Percentiles rank a stretch among this genome's conserved stretches.
These are phyloP conservation scores for Tetraodon nigroviridis DNA, from an alignment of 2,113 vertebrate species.

Conservation along the genomic window DNA sequence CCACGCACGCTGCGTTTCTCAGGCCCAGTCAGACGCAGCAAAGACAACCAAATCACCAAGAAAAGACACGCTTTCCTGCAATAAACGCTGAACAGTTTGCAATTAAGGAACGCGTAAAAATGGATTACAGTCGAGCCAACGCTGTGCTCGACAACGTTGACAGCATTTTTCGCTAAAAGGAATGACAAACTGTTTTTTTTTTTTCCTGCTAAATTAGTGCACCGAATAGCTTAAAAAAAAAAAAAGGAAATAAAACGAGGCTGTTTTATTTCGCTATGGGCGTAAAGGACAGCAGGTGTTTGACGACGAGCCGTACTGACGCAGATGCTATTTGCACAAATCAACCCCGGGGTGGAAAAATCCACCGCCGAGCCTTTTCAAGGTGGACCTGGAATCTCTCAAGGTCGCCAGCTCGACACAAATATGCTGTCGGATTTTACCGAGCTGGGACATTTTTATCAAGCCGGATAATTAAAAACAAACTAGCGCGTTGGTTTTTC, in stretches of 20 bases:
- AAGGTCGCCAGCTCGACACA: no score
- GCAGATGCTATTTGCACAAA: conserved; percentile 44
- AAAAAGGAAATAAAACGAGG: no score
- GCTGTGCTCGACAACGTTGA: no score
- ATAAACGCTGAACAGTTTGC: no score
- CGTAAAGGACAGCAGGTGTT: background rate
- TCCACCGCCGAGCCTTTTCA: background rate
- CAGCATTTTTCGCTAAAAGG: background rate
- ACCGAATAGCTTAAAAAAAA: no score
- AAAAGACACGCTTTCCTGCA: background rate
- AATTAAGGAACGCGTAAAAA: background rate
- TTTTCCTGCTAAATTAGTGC: no score
- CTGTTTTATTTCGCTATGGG: no score
- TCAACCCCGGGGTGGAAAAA: background rate
- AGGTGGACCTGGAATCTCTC: no score
- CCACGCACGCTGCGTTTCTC: conserved; percentile 31
- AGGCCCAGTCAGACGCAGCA: conserved; percentile 5
- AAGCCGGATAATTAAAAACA: background rate
- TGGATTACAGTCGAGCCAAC: background rate
- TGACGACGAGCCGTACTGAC: conserved; percentile 32
- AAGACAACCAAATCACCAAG: no score
- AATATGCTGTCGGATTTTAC: no score
- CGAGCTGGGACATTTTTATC: no score
- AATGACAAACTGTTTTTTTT: background rate
- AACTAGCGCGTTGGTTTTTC: background rate